Percentiles rank a stretch among this genome's conserved stretches.
These are phyloP conservation scores for Callyntrura guangdongensis DNA, from an alignment of 2,888 invertebrate species.

Conservation along the genomic window DNA sequence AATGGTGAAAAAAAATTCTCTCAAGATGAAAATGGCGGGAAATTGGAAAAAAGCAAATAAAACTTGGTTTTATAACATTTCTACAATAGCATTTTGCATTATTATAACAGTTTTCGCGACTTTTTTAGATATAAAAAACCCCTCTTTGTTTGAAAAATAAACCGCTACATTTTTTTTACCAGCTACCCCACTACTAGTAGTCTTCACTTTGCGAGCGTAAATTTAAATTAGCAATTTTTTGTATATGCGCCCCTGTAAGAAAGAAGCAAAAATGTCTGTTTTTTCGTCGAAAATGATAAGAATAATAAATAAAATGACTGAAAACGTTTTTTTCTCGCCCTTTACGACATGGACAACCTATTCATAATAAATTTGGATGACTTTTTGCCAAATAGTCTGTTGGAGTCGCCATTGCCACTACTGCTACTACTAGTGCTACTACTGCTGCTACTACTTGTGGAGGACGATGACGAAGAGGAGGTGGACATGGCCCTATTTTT, in stretches of 20 bases:
- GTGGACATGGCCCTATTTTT: not conserved
- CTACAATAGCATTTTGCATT: not conserved
- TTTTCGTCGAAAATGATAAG: not conserved
- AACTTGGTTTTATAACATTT: not conserved
- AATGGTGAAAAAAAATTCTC: too few relatives aligned
- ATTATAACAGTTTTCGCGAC: not conserved
- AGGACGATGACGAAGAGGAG: constrained; percentile 35
- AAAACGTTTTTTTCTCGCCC: not conserved
- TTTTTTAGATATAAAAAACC: not conserved
- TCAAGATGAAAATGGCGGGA: too few relatives aligned
- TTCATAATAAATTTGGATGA: constrained; percentile 76
- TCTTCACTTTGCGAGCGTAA: not conserved
- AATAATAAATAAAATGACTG: constrained; percentile 64
- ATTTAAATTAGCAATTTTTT: not conserved
- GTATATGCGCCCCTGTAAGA: not conserved
- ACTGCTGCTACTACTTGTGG: not conserved
- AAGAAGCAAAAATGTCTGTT: not conserved
- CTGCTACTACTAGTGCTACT: constrained; percentile 8
- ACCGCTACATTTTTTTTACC: not conserved
- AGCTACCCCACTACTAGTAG: not conserved
- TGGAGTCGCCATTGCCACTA: constrained; percentile 4
- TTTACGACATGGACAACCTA: constrained; percentile 61
- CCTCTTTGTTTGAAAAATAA: constrained; percentile 3
- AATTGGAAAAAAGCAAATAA: not conserved
- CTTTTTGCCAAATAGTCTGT: constrained; percentile 63